These are phyloP conservation scores for Acromyrmex heyeri DNA, from an alignment of 1,140 invertebrate species.

Conservation along the genomic window DNA sequence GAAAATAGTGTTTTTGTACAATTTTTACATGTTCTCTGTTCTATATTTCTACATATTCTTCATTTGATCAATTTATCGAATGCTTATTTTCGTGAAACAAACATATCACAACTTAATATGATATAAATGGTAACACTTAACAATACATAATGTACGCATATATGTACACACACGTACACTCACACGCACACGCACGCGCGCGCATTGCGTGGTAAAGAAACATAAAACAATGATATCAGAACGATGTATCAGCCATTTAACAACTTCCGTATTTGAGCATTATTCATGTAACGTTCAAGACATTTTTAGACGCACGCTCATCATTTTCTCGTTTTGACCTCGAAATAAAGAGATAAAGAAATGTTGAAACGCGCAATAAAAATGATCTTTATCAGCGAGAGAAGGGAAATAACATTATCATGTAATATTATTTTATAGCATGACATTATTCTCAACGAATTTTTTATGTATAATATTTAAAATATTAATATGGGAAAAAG, in stretches of 20 bases:
- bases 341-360: constrained; percentile 50
- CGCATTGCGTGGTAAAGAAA: background rate
- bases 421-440: constrained; percentile 4
- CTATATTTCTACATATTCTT: background rate
- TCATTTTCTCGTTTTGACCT: constrained; percentile 35
- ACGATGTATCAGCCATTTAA: constrained; percentile 63
- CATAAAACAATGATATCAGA: constrained; percentile 16
- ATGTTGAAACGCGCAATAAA: constrained; percentile 31
- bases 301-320: constrained; percentile 54
- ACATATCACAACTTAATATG: background rate
- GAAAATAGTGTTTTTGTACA: too few relatives aligned
- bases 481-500: background rate
- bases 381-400: constrained; percentile 16
- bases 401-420: constrained; percentile 34
- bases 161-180: background rate
- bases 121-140: background rate
- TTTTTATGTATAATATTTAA: background rate
- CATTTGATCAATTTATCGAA: background rate
- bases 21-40: too few relatives aligned
- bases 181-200: too few relatives aligned
- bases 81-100: background rate
- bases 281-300: constrained; percentile 59
- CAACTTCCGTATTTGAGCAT: constrained; percentile 65
- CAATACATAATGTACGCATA: constrained; percentile 1
- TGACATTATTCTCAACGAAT: background rate